Conservation (phyloP, 2,113 vertebrate genomes). For the Plectropomus leopardus region DNA sequence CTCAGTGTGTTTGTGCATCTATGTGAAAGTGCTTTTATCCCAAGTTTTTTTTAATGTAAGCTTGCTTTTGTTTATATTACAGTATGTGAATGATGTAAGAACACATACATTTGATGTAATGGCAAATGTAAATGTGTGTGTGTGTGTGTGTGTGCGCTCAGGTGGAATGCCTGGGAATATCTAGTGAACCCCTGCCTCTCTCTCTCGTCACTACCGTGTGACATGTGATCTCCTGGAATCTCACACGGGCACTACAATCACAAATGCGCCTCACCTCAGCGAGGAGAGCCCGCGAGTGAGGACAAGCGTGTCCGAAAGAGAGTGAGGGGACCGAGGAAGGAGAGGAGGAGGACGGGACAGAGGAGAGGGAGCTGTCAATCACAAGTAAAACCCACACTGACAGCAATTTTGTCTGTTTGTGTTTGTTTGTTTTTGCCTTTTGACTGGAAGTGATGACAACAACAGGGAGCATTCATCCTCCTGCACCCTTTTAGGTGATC, state of each 20-base stretch:
- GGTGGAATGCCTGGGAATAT: slow-evolving; percentile 72
- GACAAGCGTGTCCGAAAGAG: slow-evolving; percentile 46
- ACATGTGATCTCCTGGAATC: slow-evolving; percentile 85
- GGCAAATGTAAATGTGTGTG: slow-evolving; percentile 7
- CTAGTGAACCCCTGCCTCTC: slow-evolving; percentile 60
- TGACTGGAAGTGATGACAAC: slow-evolving; percentile 34
- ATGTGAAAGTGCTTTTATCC: not conserved
- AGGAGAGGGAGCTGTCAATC: slow-evolving; percentile 69
- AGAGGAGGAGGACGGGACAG: slow-evolving; percentile 20
- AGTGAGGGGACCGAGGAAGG: not conserved
- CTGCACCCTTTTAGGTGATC: slow-evolving; percentile 29
- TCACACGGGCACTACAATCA: slow-evolving; percentile 81
- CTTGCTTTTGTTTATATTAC: not conserved
- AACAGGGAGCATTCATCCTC: slow-evolving; percentile 11
- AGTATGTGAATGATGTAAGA: not conserved
- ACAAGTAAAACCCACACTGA: slow-evolving; percentile 63
- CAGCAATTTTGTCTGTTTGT: slow-evolving; percentile 59
- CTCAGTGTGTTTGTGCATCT: not conserved
- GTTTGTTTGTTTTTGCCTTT: slow-evolving; percentile 69
- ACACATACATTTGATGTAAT: too few relatives aligned
- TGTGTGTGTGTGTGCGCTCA: slow-evolving; percentile 44
- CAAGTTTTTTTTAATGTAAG: not conserved
- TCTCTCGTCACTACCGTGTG: slow-evolving; percentile 75
- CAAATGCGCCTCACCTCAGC: slow-evolving; percentile 77
- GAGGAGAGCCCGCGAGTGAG: slow-evolving; percentile 51